Base-by-base conservation (phyloP, 2,888 invertebrate genomes). In the Drosophila lacicola region DNA sequence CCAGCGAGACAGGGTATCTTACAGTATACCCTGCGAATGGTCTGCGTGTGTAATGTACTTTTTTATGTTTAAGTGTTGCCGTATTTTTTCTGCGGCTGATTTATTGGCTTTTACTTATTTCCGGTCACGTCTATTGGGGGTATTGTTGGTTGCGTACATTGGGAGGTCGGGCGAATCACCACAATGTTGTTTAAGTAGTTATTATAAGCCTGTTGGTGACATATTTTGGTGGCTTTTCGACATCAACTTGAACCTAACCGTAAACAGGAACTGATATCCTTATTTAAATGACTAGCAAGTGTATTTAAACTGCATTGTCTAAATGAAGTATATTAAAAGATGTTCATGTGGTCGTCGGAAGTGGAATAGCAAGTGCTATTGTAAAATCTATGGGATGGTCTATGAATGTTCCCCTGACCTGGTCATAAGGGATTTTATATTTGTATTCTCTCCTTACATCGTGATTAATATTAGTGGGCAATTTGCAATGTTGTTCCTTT, bases 91-190 rank as follows among this genome's bases (percentile, higher is more conserved):
- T 69, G 64, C 72, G 70, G 74, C 70, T 90, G 90, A 91, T 90
- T 91, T 91, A 91, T 91, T 91, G 88, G 74, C 86, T 83, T 83
- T 88, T 88, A 70, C 78, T 82, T 79, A 90, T 91, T 90, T 90
- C 91, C 90, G 91, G 87, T 76, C 74, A 51, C 68, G 64, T 63
- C 56, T 61, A 17, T 41, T 33, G 34, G 45, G 45, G 49, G 44
- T 49, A 33, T 29, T 41, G 34, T 42, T 9, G 47, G 42, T 39
- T 36, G 54, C 41, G 69, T 25, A 45, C 51, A 62, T 19, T 9
- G 19, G 6, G n/a, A 1, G 21, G 37, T 21, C 21, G 1, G 33
- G 57, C 34, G 49, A 47, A 34, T 8, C 63, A 63, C 54, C 54
- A 25, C 69, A 70, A 74, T 76, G 53, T 34, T 41, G 55, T 47